Evolutionary conservation across 1,140 invertebrate genomes (phyloP), one percentile per base, ranked within the genome.

Genomic region (Drosophila bipectinata): DNA sequence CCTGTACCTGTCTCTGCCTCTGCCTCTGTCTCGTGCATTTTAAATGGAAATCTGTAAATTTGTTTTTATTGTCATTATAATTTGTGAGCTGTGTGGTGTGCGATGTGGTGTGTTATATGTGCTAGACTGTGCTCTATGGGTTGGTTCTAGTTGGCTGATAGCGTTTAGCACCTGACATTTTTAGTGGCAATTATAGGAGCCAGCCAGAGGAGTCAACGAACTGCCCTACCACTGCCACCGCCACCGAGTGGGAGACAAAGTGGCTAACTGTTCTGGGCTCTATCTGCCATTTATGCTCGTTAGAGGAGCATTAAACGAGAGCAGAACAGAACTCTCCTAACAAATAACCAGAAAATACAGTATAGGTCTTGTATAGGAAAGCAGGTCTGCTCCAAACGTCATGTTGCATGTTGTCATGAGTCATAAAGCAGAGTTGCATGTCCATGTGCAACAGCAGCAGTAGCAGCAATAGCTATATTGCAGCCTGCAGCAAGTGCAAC

Each of bases 61-160:
- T 87, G 81, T 85, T 85, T 85, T 85, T 85, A 85, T 87, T 85
- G 81, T 85, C 81, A 85, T 85, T 85, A 82, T 85, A 85, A 85
- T 85, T 85, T 85, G 51, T 37, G 32, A 39, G 21, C 15, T 63
- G 71, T 79, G 45, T 49, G 39, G 14, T 26, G 18, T 37, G 15
- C 28, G 24, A 14, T 44, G 44, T 18, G 39, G 8, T 10, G 10
- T 59, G 64, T 49, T 72, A 64, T 67, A 48, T 10, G 10, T 21
- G 21, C 21, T 21, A 3, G 21, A 21, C 21, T 21, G 21, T 21
- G 21, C 21, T 21, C 21, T 21, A 21, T 21, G 21, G 80, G 80
- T 66, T 77, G 80, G 81, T 88, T 87, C 82, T 87, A 88, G 71
- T 87, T 88, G 82, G 83, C 83, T 87, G 82, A 82, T 87, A 88